Evolutionary conservation across 2,888 invertebrate genomes (phyloP).

Genomic region (Aspidapion aeneum): DNA sequence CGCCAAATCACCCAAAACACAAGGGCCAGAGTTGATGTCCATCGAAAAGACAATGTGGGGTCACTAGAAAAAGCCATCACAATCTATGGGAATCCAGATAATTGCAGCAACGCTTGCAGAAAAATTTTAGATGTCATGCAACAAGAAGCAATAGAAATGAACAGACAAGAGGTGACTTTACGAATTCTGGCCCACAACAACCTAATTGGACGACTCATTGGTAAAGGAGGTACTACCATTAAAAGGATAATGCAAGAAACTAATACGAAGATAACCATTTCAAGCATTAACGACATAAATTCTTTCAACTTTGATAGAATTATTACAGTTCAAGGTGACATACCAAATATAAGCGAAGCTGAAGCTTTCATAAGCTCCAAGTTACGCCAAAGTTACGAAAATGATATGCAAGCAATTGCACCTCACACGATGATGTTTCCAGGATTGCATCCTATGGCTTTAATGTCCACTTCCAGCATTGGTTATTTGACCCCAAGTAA

Average conservation of each 20-base stretch:
- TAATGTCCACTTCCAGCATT: constrained; percentile 81
- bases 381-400: constrained; percentile 91
- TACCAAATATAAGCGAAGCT: constrained; percentile 85
- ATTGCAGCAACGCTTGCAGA: constrained; percentile 94
- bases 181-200: constrained; percentile 96
- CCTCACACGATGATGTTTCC: constrained; percentile 93
- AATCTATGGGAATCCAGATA: constrained; percentile 94
- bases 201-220: constrained; percentile 94
- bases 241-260: constrained; percentile 98
- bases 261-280: constrained; percentile 92
- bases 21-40: constrained; percentile 87
- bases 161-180: constrained; percentile 87
- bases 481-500: constrained; percentile 26
- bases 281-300: constrained; percentile 90
- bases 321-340: constrained; percentile 89
- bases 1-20: constrained; percentile 91
- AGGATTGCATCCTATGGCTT: constrained; percentile 89
- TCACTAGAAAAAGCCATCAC: constrained; percentile 91
- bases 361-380: constrained; percentile 94
- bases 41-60: constrained; percentile 87
- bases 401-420: constrained; percentile 77
- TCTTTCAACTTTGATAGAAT: constrained; percentile 93
- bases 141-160: constrained; percentile 87
- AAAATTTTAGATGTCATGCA: constrained; percentile 96
- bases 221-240: constrained; percentile 94